A percentile compares a stretch with the other conserved stretches of the same genome.
Evolutionary conservation across 2,888 invertebrate species (phyloP).

Genomic region (Parthenolecanium corni): DNA sequence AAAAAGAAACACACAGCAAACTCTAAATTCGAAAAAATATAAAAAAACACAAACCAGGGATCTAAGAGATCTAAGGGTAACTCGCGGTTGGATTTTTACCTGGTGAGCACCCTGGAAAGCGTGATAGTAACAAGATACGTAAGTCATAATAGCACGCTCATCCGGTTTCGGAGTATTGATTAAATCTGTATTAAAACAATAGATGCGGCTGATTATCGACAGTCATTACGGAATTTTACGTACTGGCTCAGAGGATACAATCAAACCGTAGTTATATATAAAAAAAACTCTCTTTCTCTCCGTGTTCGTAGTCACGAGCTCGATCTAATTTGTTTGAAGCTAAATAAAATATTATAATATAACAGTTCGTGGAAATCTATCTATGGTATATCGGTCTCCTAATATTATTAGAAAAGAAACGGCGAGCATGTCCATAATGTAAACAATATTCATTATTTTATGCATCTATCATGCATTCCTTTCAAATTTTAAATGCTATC

Average conservation of each 20-base stretch:
- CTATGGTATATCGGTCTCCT: too few species aligned
- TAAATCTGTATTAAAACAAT: constrained; percentile 61
- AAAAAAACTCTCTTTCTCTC: background rate
- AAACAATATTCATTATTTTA: too few species aligned
- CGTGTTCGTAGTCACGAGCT: background rate
- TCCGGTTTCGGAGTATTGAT: constrained; percentile 99
- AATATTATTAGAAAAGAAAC: too few species aligned
- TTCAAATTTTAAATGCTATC: too few species aligned
- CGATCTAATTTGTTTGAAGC: background rate
- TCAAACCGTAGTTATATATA: too few species aligned
- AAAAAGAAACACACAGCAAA: constrained; percentile 30
- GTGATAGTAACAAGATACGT: constrained; percentile 99
- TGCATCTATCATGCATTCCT: too few species aligned
- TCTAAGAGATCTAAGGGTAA: background rate
- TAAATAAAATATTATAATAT: too few species aligned
- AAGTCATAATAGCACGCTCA: constrained; percentile 99
- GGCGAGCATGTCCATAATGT: too few species aligned
- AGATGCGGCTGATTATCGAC: constrained; percentile 7
- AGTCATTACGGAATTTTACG: background rate
- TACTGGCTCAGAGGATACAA: too few species aligned
- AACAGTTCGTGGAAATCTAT: too few species aligned
- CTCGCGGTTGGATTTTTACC: constrained; percentile 46
- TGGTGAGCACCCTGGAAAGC: constrained; percentile 99
- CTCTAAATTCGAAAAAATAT: constrained; percentile 22
- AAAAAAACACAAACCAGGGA: constrained; percentile 24